These are phyloP conservation scores for Drosophila pruinosa DNA, from an alignment of 1,140 invertebrate species.

Conservation along the genomic window DNA sequence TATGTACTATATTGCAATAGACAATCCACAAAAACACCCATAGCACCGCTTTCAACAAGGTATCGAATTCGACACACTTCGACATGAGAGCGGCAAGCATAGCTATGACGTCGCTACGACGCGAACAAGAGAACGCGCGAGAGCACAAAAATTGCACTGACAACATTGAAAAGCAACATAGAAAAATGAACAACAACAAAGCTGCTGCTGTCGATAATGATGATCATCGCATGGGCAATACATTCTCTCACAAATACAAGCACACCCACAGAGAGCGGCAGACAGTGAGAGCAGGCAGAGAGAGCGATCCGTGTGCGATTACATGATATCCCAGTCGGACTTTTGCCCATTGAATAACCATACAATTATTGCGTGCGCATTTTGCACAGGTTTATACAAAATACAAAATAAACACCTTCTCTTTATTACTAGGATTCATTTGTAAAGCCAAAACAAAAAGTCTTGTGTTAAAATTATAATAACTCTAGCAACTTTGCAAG, in stretches of 20 bases:
- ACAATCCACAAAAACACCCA: background rate
- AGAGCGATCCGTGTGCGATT: slow-evolving; percentile 11
- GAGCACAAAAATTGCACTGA: slow-evolving; percentile 6
- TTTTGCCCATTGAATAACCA: slow-evolving; percentile 7
- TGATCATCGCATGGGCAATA: background rate
- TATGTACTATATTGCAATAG: too few species aligned
- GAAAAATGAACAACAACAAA: background rate
- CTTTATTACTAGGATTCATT: background rate
- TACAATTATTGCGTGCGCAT: background rate
- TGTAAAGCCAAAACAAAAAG: background rate
- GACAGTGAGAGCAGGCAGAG: slow-evolving; percentile 16
- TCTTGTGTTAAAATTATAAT: slow-evolving; percentile 19
- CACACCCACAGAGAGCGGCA: background rate
- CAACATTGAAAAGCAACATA: background rate
- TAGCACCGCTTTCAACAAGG: background rate
- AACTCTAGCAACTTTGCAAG: slow-evolving; percentile 36
- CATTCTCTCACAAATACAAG: background rate
- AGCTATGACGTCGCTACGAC: background rate
- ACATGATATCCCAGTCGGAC: slow-evolving; percentile 13
- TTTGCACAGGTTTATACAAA: background rate
- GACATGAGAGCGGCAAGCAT: background rate
- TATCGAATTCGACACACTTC: slow-evolving; percentile 9
- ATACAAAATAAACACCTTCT: background rate
- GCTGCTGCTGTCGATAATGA: background rate
- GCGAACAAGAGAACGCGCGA: background rate